phyloP scores from a whole-genome alignment of 2,113 vertebrate genomes.

The Struthidea cinerea region DNA sequence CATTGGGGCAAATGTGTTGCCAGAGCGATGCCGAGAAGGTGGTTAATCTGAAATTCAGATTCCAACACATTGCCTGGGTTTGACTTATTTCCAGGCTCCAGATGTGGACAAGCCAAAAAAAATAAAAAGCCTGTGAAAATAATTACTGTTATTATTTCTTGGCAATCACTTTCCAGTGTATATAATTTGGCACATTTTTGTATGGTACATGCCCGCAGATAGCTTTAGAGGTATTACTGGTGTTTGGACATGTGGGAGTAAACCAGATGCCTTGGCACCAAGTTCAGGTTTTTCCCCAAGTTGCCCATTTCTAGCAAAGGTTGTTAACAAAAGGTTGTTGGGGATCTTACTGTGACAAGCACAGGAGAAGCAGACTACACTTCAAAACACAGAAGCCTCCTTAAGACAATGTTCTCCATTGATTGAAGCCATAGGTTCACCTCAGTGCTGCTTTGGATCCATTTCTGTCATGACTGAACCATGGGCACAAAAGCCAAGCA shows the following conservation, averaged over 20 bases:
- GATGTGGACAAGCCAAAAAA: neutral
- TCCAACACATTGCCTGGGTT: neutral
- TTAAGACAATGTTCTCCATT: neutral
- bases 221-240: constrained; percentile 2
- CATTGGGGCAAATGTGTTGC: accelerated
- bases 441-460: neutral
- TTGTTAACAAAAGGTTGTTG: neutral
- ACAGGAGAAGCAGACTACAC: neutral
- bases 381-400: neutral
- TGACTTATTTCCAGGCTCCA: neutral
- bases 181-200: neutral
- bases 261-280: neutral
- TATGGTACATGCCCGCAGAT: neutral
- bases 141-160: constrained; percentile 18
- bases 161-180: neutral
- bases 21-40: neutral
- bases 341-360: neutral
- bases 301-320: neutral
- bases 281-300: neutral
- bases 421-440: neutral
- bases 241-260: neutral
- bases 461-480: neutral
- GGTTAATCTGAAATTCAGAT: neutral
- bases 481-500: neutral
- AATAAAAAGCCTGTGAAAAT: neutral